Evolutionary conservation across 1,140 invertebrate species (phyloP), one percentile per base, ranked within the genome.

Genomic region (Drosophila oshimai): DNA sequence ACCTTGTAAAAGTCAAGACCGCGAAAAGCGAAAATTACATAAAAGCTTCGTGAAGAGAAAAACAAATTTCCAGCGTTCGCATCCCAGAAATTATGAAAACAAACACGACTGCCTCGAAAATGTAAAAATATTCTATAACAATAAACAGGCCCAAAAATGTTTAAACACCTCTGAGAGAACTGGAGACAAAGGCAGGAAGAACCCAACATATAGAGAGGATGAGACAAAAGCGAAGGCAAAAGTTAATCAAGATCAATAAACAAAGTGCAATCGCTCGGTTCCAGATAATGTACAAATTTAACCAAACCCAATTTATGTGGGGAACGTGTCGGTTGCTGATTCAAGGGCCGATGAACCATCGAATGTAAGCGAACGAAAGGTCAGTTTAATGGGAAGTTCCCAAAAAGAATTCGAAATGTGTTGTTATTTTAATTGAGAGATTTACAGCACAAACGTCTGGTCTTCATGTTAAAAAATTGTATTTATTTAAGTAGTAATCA

Each of bases 61-160:
- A 17, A 28, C 17, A 55, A 68, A 76, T 46, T 42, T 51, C 28
- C 61, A 58, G 60, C 29, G 34, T 31, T 20, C 44, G 17, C 58
- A 26, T 34, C 20, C 60, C 24, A 39, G 41, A 44, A 69, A 80
- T 74, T 74, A 87, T 80, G 44, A 87, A 86, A 87, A 80, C 84
- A 86, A 86, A 87, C 81, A 84, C 51, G 45, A 17, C 47, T 24
- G 31, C 55, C 36, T 45, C 29, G 51, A 13, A 69, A 74, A 58
- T 84, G 80, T 75, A 72, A 84, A 71, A 75, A 87, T 80, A 86
- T 80, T 76, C 67, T 57, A 72, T 75, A 61, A 87, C 49, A 86
- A 86, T 76, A 86, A 86, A 87, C 80, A 61, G 53, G 20, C 37
- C 29, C 24, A 18, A n/a, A 51, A 33, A 53, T 67, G 54, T 74